Percentiles rank a stretch among this genome's conserved stretches.
Conservation (phyloP, 2,888 invertebrate species). For the Agonopterix alstromeriana region DNA sequence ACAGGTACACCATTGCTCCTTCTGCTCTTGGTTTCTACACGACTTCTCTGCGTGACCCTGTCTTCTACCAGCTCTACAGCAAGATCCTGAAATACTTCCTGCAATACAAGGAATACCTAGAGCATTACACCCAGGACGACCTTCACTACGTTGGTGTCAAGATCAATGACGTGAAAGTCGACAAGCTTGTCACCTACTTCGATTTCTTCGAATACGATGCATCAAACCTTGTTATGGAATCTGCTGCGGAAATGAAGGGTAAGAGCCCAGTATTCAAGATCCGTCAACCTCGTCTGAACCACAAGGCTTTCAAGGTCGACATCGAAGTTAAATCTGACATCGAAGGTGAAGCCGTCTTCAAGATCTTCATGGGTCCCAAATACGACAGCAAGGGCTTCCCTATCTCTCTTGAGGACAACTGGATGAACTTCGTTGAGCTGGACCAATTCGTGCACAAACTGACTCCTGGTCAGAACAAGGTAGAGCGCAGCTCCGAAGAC, state of each 20-base stretch:
- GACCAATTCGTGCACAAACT: constrained; percentile 68
- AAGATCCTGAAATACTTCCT: constrained; percentile 62
- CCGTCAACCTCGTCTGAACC: constrained; percentile 80
- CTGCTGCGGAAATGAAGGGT: constrained; percentile 37
- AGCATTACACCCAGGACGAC: constrained; percentile 68
- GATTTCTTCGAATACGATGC: constrained; percentile 78
- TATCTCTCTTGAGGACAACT: constrained; percentile 70
- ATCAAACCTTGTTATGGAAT: constrained; percentile 65
- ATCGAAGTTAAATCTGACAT: constrained; percentile 58
- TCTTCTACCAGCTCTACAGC: constrained; percentile 78
- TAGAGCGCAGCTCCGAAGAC: constrained; percentile 80
- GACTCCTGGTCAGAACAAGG: constrained; percentile 78
- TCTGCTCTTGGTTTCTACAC: constrained; percentile 79
- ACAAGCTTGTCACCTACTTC: constrained; percentile 76
- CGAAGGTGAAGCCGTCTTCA: constrained; percentile 64
- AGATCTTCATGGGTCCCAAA: constrained; percentile 78
- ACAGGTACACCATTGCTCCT: constrained; percentile 64
- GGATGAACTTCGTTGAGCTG: constrained; percentile 36
- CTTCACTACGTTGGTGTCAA: constrained; percentile 70
- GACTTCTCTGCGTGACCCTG: constrained; percentile 80
- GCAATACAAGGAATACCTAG: constrained; percentile 66
- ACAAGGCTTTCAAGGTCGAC: constrained; percentile 69
- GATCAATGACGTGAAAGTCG: constrained; percentile 69
- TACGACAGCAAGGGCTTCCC: constrained; percentile 69
- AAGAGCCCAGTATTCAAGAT: constrained; percentile 65